Percentiles rank a stretch among this genome's conserved stretches.
phyloP scores from a whole-genome alignment of 2,888 invertebrate species.

The Nymphalis c-album region DNA sequence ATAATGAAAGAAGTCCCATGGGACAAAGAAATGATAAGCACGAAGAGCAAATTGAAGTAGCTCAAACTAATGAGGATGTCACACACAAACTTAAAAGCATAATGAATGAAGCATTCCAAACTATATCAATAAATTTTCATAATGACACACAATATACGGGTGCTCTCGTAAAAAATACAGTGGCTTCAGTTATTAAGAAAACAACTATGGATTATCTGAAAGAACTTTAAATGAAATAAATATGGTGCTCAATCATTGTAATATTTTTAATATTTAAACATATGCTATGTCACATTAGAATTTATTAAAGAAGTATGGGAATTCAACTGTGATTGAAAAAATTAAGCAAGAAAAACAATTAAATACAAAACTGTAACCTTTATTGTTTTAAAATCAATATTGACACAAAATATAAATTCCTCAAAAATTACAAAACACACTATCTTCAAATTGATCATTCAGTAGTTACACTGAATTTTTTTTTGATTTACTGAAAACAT shows the following conservation, averaged over 20 bases:
- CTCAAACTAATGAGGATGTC: conserved; percentile 30
- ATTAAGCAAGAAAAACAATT: too few species aligned
- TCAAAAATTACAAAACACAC: too few species aligned
- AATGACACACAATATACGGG: conserved; percentile 56
- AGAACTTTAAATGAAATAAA: conserved; percentile 16
- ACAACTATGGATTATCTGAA: conserved; percentile 58
- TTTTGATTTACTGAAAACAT: too few species aligned
- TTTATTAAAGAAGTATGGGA: too few species aligned
- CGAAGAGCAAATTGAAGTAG: conserved; percentile 41
- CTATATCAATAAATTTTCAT: conserved; percentile 61
- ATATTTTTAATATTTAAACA: background rate
- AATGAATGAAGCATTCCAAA: conserved; percentile 71
- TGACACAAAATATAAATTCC: too few species aligned
- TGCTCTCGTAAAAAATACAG: conserved; percentile 56
- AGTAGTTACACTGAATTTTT: too few species aligned
- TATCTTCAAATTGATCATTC: too few species aligned
- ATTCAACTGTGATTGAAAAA: too few species aligned
- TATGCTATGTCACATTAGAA: too few species aligned
- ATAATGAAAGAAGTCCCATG: conserved; percentile 38
- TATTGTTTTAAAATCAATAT: too few species aligned
- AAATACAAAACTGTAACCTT: too few species aligned
- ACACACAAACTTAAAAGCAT: conserved; percentile 53
- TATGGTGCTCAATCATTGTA: background rate
- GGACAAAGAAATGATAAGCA: conserved; percentile 43
- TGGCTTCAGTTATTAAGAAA: conserved; percentile 65